These are phyloP conservation scores for Monarcha castaneiventris DNA, from an alignment of 2,113 vertebrate species.

Conservation along the genomic window DNA sequence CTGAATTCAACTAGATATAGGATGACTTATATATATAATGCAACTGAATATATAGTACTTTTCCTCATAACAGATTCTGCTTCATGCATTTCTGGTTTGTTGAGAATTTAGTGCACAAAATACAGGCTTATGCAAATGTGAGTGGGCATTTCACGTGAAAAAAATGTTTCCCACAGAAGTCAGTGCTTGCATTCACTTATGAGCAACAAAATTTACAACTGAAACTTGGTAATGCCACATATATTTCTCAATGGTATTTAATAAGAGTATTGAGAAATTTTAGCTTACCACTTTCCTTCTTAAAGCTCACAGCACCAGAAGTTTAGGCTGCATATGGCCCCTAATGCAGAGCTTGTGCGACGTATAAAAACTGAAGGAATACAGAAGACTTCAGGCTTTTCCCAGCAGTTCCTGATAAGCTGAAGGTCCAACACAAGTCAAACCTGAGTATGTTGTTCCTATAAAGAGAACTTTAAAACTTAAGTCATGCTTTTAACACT, in stretches of 20 bases:
- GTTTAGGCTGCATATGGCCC: background rate
- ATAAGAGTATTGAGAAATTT: background rate
- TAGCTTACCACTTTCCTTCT: background rate
- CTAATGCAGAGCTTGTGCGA: background rate
- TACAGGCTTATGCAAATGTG: fast-evolving
- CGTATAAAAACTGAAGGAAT: background rate
- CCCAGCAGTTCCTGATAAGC: background rate
- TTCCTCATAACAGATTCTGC: background rate
- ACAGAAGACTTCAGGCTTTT: background rate
- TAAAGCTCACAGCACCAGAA: background rate
- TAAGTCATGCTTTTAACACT: background rate
- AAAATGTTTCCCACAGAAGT: background rate
- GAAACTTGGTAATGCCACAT: background rate
- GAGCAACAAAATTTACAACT: background rate
- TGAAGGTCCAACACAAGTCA: background rate
- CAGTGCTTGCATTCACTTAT: background rate
- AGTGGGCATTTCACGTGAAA: background rate
- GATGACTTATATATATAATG: background rate
- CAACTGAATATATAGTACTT: background rate
- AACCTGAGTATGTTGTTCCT: background rate
- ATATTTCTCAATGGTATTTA: background rate
- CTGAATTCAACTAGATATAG: background rate
- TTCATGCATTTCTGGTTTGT: background rate
- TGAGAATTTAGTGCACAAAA: background rate
- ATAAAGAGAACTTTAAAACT: background rate